Conservation (phyloP, 2,113 vertebrate species). For the Buteo buteo region DNA sequence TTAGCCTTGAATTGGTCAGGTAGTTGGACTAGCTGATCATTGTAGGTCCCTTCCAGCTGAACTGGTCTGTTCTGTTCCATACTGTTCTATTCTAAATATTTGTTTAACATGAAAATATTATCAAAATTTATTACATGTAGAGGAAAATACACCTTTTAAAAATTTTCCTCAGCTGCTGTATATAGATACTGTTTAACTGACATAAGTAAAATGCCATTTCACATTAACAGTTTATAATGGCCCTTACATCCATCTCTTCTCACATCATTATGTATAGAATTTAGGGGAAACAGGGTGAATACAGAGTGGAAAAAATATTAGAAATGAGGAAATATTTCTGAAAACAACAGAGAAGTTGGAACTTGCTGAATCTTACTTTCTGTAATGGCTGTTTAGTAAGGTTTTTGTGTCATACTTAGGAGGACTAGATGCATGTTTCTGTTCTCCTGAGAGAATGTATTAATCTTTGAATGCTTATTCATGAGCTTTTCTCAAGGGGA, state of each 20-base stretch:
- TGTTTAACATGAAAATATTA: neutral
- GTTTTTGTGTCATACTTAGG: neutral
- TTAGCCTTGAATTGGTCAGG: neutral
- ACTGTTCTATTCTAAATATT: neutral
- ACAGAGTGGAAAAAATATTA: neutral
- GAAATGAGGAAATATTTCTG: neutral
- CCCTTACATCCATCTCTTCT: neutral
- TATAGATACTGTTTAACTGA: neutral
- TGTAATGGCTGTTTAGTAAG: neutral
- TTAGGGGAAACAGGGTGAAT: neutral
- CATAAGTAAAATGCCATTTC: neutral
- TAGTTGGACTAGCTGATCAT: neutral
- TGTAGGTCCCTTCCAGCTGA: neutral
- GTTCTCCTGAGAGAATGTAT: neutral
- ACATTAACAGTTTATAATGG: neutral
- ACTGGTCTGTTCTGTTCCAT: neutral
- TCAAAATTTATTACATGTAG: neutral
- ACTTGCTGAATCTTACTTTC: neutral
- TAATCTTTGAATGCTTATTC: neutral
- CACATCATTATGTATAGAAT: neutral
- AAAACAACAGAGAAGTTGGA: neutral
- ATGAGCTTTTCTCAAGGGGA: neutral
- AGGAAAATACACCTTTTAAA: neutral
- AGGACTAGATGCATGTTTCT: neutral
- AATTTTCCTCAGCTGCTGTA: neutral